Conservation (phyloP, 2,888 invertebrate species). For the Thymelicus acteon region DNA sequence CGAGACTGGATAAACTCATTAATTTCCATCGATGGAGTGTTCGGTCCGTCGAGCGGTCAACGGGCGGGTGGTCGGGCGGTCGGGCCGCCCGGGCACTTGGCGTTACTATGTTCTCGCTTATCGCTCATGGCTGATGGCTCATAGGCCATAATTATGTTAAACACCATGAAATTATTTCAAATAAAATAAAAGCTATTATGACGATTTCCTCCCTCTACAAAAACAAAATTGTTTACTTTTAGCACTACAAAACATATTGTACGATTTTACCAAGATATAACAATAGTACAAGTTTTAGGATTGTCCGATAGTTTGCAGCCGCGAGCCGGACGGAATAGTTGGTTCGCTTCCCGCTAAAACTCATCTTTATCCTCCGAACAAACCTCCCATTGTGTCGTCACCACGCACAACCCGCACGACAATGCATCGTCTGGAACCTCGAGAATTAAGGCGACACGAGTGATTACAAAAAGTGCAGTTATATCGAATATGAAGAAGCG, state of each 20-base stretch:
- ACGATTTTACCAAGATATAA: too few relatives aligned
- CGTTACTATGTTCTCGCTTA: too few relatives aligned
- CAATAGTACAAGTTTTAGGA: too few relatives aligned
- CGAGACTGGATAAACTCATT: conserved; percentile 23
- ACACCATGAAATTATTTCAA: too few relatives aligned
- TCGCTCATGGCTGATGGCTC: too few relatives aligned
- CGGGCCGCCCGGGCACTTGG: neutral
- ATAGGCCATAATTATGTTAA: too few relatives aligned
- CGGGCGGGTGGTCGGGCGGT: neutral
- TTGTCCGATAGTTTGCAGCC: neutral
- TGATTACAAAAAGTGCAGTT: conserved; percentile 22
- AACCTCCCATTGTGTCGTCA: conserved; percentile 12
- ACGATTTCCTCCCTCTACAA: too few relatives aligned
- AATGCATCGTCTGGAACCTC: conserved; percentile 18
- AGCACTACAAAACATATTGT: too few relatives aligned
- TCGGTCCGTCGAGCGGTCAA: too few relatives aligned
- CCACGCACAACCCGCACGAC: conserved; percentile 4
- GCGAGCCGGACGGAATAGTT: neutral
- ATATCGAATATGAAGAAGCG: neutral
- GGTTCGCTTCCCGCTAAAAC: neutral
- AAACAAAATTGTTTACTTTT: too few relatives aligned
- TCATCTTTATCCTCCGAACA: conserved; percentile 1
- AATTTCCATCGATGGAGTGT: conserved; percentile 8
- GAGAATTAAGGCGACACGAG: neutral
- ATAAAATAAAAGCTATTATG: too few relatives aligned